Percentiles rank a stretch among this genome's conserved stretches.
These are phyloP conservation scores for Drosophila mayri DNA, from an alignment of 1,140 invertebrate genomes.

Conservation along the genomic window DNA sequence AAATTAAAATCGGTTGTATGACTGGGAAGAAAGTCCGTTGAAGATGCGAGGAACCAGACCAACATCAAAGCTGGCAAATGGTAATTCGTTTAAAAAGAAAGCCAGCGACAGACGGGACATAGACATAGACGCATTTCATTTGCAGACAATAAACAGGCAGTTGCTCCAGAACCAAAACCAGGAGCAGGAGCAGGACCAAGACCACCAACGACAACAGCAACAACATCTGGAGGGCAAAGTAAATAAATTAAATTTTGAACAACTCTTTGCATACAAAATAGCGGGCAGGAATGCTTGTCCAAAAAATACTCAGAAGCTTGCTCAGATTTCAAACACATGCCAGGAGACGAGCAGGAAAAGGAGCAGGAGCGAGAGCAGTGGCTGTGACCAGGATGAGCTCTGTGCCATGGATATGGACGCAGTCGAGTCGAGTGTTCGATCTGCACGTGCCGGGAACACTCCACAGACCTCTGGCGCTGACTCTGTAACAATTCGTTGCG, in stretches of 20 bases:
- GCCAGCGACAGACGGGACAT: constrained; percentile 44
- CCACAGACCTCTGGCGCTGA: constrained; percentile 41
- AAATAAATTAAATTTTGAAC: constrained; percentile 82
- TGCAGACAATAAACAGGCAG: constrained; percentile 74
- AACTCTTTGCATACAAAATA: constrained; percentile 81
- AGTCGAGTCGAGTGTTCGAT: constrained; percentile 33
- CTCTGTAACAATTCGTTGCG: constrained; percentile 79
- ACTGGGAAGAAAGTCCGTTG: constrained; percentile 22
- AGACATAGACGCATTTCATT: constrained; percentile 70
- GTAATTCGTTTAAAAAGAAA: constrained; percentile 78
- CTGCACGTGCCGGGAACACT: constrained; percentile 61
- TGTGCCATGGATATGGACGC: constrained; percentile 52
- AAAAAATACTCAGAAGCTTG: constrained; percentile 43
- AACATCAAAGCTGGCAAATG: constrained; percentile 78
- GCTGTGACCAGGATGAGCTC: constrained; percentile 25
- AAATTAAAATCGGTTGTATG: constrained; percentile 29
- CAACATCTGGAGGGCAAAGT: constrained; percentile 50
- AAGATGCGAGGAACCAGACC: constrained; percentile 49
- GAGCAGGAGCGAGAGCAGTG: constrained; percentile 4
- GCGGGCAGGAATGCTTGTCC: constrained; percentile 27
- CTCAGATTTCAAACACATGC: constrained; percentile 71
- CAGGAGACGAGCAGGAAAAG: constrained; percentile 9
- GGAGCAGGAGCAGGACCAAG: neutral
- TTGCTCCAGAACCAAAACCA: neutral
- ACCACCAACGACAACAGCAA: constrained; percentile 34